phyloP scores from a whole-genome alignment of 1,140 invertebrate genomes.

The Lineus longissimus region DNA sequence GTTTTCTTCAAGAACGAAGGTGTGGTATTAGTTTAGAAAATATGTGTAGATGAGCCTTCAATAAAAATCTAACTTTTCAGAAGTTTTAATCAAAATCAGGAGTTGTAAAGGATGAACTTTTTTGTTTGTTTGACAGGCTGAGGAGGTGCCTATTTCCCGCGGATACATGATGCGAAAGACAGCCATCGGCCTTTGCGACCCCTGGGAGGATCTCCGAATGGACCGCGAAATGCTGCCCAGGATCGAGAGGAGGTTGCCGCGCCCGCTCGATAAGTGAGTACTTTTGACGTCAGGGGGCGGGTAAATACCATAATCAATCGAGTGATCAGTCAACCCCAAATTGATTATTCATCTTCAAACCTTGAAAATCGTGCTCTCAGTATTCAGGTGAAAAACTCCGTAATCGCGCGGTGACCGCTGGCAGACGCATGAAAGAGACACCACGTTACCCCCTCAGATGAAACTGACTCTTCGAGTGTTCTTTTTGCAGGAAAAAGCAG shows the following conservation, averaged over 20 bases:
- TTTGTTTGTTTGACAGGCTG: not conserved
- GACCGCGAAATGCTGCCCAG: constrained; percentile 29
- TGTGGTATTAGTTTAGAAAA: too few species aligned
- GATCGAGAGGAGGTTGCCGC: constrained; percentile 14
- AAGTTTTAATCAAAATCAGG: too few species aligned
- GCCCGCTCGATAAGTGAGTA: not conserved
- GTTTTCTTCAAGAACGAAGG: too few species aligned
- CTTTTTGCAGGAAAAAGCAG: not conserved
- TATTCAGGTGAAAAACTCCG: not conserved
- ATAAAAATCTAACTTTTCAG: too few species aligned
- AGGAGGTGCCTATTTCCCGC: not conserved
- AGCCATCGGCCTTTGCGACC: constrained; percentile 39
- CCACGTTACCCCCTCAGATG: too few species aligned
- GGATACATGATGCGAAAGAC: constrained; percentile 28
- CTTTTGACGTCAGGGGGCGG: constrained; percentile 2
- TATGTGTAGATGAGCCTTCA: too few species aligned
- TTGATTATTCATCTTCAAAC: not conserved
- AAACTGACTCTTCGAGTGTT: not conserved
- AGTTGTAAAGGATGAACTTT: too few species aligned
- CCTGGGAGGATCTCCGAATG: constrained; percentile 35
- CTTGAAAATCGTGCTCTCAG: not conserved
- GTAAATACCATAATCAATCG: too few species aligned
- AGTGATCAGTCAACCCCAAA: too few species aligned
- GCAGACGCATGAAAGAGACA: too few species aligned
- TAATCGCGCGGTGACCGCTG: too few species aligned